Conservation (phyloP, 2,797 vertebrate species). For the Urosaurus nigricauda region DNA sequence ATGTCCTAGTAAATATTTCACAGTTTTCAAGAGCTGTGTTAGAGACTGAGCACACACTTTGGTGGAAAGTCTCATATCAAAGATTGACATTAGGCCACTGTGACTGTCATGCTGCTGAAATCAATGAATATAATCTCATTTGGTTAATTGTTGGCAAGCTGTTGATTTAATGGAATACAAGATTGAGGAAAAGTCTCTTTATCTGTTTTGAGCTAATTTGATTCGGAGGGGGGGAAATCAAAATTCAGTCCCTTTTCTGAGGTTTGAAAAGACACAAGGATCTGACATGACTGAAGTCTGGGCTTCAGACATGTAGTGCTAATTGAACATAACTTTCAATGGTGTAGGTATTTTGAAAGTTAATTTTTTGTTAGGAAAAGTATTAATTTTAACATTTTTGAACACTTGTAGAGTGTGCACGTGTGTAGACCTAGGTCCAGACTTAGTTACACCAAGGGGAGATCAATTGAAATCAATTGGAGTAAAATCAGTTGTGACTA, state of each 20-base stretch:
- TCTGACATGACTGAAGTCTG: background rate
- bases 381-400: background rate
- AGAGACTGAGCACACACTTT: background rate
- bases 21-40: background rate
- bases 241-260: background rate
- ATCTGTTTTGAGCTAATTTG: slow-evolving; percentile 16
- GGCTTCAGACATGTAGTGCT: background rate
- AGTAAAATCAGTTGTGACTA: background rate
- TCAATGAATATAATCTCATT: background rate
- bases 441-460: background rate
- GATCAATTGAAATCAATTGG: background rate
- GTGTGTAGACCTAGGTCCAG: background rate
- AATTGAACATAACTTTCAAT: background rate
- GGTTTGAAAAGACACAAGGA: background rate
- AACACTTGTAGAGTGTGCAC: background rate
- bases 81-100: too few relatives aligned
- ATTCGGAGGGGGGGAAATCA: background rate
- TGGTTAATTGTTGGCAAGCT: background rate
- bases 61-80: background rate
- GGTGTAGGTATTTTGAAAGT: background rate
- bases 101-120: background rate
- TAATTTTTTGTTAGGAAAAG: background rate
- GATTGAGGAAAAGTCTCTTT: too few relatives aligned
- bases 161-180: background rate
- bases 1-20: background rate